phyloP scores from a whole-genome alignment of 2,888 invertebrate genomes.

The Athalia rosae region DNA sequence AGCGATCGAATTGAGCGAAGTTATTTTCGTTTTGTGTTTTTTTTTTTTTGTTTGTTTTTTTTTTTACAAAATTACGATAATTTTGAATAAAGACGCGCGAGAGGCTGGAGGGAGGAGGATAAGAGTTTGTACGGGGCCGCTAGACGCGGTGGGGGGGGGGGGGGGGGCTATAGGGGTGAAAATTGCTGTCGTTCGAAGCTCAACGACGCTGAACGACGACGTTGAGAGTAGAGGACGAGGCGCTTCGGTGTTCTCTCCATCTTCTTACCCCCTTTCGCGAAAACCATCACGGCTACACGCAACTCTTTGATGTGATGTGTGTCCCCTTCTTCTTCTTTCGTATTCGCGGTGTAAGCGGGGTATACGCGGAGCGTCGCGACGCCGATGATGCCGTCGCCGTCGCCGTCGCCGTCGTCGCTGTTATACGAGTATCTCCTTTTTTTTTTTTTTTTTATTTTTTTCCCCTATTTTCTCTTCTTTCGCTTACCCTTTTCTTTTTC shows the following conservation, averaged over 20 bases:
- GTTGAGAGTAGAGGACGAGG: constrained; percentile 14
- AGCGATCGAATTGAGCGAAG: too few relatives aligned
- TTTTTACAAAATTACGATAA: too few relatives aligned
- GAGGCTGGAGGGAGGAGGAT: constrained; percentile 31
- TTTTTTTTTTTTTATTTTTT: too few relatives aligned
- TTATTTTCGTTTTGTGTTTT: too few relatives aligned
- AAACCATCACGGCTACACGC: not conserved
- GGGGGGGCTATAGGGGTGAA: constrained; percentile 52
- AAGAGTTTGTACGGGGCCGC: constrained; percentile 25
- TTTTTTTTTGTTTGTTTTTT: too few relatives aligned
- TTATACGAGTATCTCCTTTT: too few relatives aligned
- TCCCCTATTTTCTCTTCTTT: too few relatives aligned
- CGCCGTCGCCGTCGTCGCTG: too few relatives aligned
- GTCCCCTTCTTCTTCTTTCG: constrained; percentile 21
- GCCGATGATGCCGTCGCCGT: too few relatives aligned
- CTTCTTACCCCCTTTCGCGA: constrained; percentile 14
- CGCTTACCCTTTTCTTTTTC: too few relatives aligned
- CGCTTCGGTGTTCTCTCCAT: constrained; percentile 30
- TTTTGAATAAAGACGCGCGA: too few relatives aligned
- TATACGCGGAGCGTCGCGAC: too few relatives aligned
- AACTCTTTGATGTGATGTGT: constrained; percentile 30
- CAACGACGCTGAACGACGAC: constrained; percentile 42
- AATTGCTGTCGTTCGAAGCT: constrained; percentile 56
- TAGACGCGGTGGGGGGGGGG: constrained; percentile 20
- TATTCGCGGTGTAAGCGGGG: not conserved